Evolutionary conservation across 1,140 invertebrate species (phyloP).

Genomic region (Drosophila repleta): DNA sequence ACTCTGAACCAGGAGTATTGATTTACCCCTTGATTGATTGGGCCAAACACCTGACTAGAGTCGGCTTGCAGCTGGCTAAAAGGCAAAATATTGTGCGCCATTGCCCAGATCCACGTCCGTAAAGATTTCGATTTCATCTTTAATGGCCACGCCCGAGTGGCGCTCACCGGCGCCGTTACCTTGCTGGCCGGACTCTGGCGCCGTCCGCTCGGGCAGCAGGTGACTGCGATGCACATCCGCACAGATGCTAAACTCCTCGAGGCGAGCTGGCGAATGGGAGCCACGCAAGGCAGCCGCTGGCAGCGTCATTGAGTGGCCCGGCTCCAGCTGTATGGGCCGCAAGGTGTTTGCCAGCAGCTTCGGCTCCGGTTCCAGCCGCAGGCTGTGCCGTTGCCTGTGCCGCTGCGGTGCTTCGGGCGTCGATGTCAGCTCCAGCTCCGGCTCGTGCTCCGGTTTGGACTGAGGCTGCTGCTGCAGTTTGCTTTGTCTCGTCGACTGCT

Average conservation of each 20-base stretch:
- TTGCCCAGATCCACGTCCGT: constrained; percentile 34
- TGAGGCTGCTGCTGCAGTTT: constrained; percentile 24
- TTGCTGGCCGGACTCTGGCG: no score
- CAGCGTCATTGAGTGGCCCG: no score
- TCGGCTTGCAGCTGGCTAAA: not conserved
- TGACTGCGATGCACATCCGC: constrained; percentile 51
- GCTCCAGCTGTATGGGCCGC: not conserved
- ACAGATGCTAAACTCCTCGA: constrained; percentile 37
- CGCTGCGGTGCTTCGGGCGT: no score
- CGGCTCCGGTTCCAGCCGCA: not conserved
- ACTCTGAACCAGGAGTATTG: constrained; percentile 19
- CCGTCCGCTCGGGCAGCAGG: not conserved
- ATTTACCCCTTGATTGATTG: constrained; percentile 18
- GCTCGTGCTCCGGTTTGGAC: constrained; percentile 1
- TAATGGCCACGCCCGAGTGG: constrained; percentile 33
- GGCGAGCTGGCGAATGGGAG: constrained; percentile 56
- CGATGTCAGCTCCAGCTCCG: not conserved
- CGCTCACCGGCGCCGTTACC: constrained; percentile 3
- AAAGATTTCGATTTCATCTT: constrained; percentile 56
- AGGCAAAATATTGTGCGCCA: constrained; percentile 21
- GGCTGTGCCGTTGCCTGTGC: no score
- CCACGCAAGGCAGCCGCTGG: not conserved
- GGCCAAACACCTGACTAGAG: constrained; percentile 6
- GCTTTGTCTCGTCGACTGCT: constrained; percentile 1
- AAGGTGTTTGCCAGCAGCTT: not conserved